Evolutionary conservation across 1,140 invertebrate genomes (phyloP).

Genomic region (Philaenus spumarius): DNA sequence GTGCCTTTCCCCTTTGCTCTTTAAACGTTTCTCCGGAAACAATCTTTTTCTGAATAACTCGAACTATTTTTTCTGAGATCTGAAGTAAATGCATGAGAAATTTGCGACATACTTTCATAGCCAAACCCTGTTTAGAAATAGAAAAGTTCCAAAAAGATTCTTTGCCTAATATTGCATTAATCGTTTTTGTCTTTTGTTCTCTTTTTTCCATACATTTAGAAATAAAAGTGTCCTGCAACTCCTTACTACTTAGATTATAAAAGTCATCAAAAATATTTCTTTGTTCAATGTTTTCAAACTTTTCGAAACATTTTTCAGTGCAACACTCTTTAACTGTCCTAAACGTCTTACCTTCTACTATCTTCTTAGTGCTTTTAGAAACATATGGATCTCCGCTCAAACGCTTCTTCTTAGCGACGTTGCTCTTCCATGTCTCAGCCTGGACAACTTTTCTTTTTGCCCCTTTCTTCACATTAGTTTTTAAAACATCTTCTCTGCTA

Average conservation of each 20-base stretch:
- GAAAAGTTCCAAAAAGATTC: neutral
- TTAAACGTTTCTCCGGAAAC: neutral
- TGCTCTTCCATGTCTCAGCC: neutral
- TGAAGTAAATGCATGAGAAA: neutral
- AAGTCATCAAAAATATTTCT: slow-evolving; percentile 2
- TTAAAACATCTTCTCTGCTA: neutral
- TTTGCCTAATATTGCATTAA: neutral
- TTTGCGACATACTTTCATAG: neutral
- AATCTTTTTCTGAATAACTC: slow-evolving; percentile 4
- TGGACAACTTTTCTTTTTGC: slow-evolving; percentile 2
- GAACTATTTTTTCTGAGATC: neutral
- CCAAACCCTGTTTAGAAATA: neutral
- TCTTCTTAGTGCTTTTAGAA: neutral
- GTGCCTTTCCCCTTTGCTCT: slow-evolving; percentile 8
- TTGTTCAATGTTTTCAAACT: slow-evolving; percentile 8
- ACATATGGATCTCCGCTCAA: slow-evolving; percentile 6
- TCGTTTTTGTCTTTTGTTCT: no score
- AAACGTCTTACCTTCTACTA: slow-evolving; percentile 10
- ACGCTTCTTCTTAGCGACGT: neutral
- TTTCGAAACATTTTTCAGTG: neutral
- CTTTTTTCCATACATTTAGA: neutral
- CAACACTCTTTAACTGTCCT: slow-evolving; percentile 3
- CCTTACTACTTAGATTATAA: slow-evolving; percentile 2
- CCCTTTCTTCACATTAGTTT: slow-evolving; percentile 6
- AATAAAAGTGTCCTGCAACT: slow-evolving; percentile 8